A percentile compares a stretch with the other conserved stretches of the same genome.
Evolutionary conservation across 2,888 invertebrate species (phyloP).

Genomic region (Brenthis daphne): DNA sequence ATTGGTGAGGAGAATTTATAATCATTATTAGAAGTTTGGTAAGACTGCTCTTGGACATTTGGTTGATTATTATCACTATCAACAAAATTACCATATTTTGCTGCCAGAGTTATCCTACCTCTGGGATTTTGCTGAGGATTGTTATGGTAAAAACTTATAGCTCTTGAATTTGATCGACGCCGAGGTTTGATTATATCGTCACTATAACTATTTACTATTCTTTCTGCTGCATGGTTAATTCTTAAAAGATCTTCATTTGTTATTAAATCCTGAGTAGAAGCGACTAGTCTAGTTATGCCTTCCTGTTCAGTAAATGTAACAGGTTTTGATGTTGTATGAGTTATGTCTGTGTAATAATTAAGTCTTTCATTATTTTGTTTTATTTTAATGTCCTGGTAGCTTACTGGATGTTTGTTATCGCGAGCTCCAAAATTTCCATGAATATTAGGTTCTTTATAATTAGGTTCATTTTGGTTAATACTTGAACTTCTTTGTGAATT

Average conservation of each 20-base stretch:
- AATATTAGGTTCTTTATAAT: slow-evolving; percentile 52
- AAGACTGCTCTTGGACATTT: slow-evolving; percentile 41
- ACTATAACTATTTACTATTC: slow-evolving; percentile 52
- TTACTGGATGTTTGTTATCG: slow-evolving; percentile 45
- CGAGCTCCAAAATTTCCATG: slow-evolving; percentile 64
- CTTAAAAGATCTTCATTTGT: slow-evolving; percentile 84
- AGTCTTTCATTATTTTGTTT: slow-evolving; percentile 64
- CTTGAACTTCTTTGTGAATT: slow-evolving; percentile 52
- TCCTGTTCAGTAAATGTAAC: slow-evolving; percentile 52
- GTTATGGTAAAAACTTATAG: slow-evolving; percentile 14
- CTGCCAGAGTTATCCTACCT: slow-evolving; percentile 61
- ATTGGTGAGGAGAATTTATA: slow-evolving; percentile 74
- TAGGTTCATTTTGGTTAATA: slow-evolving; percentile 51
- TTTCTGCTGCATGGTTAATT: slow-evolving; percentile 81
- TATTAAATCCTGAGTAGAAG: slow-evolving; percentile 83
- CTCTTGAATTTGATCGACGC: slow-evolving; percentile 43
- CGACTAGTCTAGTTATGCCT: slow-evolving; percentile 77
- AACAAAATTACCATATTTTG: slow-evolving; percentile 64
- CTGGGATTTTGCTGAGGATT: slow-evolving; percentile 42
- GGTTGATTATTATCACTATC: slow-evolving; percentile 53
- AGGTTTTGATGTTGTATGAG: slow-evolving; percentile 46
- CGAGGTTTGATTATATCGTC: slow-evolving; percentile 67
- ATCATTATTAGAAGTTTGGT: slow-evolving; percentile 52
- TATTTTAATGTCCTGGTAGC: slow-evolving; percentile 58
- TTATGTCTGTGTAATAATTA: slow-evolving; percentile 55